Conservation (phyloP, 2,888 invertebrate genomes). For the Nomada lathburiana region DNA sequence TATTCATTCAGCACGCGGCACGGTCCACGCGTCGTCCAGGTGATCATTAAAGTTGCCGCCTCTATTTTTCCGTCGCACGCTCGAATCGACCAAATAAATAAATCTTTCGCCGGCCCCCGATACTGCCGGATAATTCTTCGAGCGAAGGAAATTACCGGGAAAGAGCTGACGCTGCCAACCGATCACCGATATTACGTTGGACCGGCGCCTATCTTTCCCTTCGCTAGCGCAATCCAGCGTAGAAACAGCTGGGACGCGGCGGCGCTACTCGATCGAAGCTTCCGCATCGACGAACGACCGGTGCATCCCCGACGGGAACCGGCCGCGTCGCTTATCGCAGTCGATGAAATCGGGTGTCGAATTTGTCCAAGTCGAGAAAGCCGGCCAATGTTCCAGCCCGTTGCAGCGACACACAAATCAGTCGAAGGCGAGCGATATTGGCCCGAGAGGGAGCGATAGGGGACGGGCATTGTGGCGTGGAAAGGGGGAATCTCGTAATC, state of each 20-base stretch:
- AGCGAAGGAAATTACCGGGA: constrained; percentile 9
- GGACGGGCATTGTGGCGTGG: background rate
- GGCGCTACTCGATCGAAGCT: background rate
- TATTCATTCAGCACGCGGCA: no score
- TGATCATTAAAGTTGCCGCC: background rate
- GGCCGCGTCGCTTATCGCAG: constrained; percentile 32
- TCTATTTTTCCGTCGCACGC: background rate
- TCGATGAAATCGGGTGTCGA: constrained; percentile 41
- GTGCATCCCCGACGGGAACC: constrained; percentile 12
- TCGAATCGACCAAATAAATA: constrained; percentile 37
- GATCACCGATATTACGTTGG: constrained; percentile 47
- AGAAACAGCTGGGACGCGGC: constrained; percentile 26
- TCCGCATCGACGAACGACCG: background rate
- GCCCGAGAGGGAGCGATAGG: background rate
- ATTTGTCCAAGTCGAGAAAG: constrained; percentile 12
- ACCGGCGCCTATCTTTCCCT: constrained; percentile 41
- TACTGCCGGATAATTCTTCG: background rate
- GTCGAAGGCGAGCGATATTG: background rate
- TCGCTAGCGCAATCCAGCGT: background rate
- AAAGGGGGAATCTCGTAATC: constrained; percentile 38
- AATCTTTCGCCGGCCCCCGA: background rate
- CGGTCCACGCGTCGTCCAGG: background rate
- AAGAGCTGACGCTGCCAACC: constrained; percentile 37
- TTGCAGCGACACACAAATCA: constrained; percentile 18
- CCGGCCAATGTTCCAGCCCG: background rate